These are phyloP conservation scores for Anoplolepis gracilipes DNA, from an alignment of 1,140 invertebrate species.

Conservation along the genomic window DNA sequence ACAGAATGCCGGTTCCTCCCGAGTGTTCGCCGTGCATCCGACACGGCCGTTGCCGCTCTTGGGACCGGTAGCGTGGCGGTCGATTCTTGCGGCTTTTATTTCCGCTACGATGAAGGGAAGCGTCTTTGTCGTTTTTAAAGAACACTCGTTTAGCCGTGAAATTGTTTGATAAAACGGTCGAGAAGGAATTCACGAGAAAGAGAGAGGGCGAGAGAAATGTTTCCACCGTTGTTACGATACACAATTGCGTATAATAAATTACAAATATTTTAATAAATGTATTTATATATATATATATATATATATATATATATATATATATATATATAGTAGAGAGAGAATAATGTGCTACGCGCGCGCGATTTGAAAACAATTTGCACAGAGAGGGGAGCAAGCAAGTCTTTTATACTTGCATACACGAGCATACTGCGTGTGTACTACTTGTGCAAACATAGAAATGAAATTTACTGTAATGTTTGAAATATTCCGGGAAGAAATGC, in stretches of 20 bases:
- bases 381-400: too few relatives aligned
- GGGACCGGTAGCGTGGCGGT: slow-evolving; percentile 64
- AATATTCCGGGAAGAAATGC: slow-evolving; percentile 51
- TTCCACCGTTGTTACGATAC: neutral
- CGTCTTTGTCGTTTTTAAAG: neutral
- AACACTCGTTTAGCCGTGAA: neutral
- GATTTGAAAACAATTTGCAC: neutral
- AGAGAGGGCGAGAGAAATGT: neutral
- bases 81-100: slow-evolving; percentile 43
- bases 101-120: slow-evolving; percentile 25
- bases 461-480: slow-evolving; percentile 33
- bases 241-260: neutral
- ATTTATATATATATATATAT: neutral
- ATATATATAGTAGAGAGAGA: too few relatives aligned
- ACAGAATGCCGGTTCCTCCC: slow-evolving; percentile 55
- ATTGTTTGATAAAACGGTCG: slow-evolving; percentile 18
- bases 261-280: neutral
- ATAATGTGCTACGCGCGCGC: neutral
- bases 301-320: too few relatives aligned
- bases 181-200: neutral
- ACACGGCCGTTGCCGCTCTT: slow-evolving; percentile 48
- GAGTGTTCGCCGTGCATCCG: slow-evolving; percentile 53
- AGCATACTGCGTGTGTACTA: neutral
- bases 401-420: neutral
- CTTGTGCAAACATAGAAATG: slow-evolving; percentile 7